phyloP scores from a whole-genome alignment of 2,113 vertebrate genomes.

The Nothoprocta perdicaria region DNA sequence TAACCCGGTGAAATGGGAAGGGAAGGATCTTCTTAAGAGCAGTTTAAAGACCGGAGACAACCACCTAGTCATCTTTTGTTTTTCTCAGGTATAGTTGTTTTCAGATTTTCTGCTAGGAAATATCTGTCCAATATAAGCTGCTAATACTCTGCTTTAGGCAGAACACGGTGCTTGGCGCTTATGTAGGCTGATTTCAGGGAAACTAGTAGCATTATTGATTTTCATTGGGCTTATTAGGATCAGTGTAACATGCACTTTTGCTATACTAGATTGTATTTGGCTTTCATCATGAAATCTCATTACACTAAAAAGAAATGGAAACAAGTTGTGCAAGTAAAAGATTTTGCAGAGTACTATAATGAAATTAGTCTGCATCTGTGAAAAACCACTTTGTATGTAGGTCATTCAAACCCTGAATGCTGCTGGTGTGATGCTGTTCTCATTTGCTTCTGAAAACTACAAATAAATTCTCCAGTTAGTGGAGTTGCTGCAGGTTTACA shows the following conservation, averaged over 20 bases:
- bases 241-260: conserved; percentile 72
- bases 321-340: conserved; percentile 74
- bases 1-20: background rate
- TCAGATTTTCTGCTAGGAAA: conserved; percentile 13
- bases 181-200: conserved; percentile 69
- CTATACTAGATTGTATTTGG: conserved; percentile 74
- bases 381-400: conserved; percentile 57
- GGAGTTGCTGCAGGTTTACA: conserved; percentile 21
- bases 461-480: background rate
- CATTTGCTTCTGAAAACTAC: conserved; percentile 23
- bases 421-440: conserved; percentile 12
- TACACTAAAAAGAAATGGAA: conserved; percentile 77
- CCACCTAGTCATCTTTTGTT: background rate
- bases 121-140: conserved; percentile 44
- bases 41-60: conserved; percentile 11
- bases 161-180: conserved; percentile 62
- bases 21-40: background rate
- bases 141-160: conserved; percentile 71
- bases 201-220: conserved; percentile 79
- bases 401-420: conserved; percentile 39
- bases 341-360: conserved; percentile 66
- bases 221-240: conserved; percentile 78
- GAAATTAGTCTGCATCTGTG: conserved; percentile 66
- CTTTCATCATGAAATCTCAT: conserved; percentile 80
- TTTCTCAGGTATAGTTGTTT: conserved; percentile 14